Conservation (phyloP, 2,113 vertebrate genomes). For the Prolemur simus region DNA sequence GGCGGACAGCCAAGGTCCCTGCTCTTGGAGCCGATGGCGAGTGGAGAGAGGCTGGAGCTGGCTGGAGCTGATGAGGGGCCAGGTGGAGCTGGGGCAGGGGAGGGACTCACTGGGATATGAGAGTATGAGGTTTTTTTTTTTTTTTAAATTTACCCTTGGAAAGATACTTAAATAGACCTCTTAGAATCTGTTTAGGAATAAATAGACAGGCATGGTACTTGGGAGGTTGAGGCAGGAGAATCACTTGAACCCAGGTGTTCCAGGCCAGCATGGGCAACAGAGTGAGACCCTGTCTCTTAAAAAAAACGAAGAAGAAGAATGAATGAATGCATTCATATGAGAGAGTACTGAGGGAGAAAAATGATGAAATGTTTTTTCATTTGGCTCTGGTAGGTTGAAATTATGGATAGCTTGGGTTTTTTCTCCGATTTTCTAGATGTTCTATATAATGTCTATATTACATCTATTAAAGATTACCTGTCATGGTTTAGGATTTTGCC, state of each 20-base stretch:
- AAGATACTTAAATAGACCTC: neutral
- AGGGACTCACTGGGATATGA: neutral
- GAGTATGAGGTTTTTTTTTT: neutral
- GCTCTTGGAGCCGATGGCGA: neutral
- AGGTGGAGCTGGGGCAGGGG: neutral
- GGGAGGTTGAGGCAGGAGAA: neutral
- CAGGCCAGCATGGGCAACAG: neutral
- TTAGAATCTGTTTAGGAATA: constrained; percentile 2
- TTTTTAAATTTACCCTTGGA: neutral
- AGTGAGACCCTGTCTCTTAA: neutral
- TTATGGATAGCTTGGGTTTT: neutral
- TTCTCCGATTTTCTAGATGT: neutral
- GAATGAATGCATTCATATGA: neutral
- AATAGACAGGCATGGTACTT: neutral
- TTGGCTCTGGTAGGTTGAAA: neutral
- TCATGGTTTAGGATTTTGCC: neutral
- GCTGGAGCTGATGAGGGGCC: neutral
- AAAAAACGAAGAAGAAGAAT: neutral
- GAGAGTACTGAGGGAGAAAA: neutral
- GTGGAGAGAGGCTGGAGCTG: neutral
- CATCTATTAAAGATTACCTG: neutral
- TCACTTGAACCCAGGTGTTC: neutral
- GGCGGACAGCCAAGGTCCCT: neutral
- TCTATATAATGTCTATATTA: neutral
- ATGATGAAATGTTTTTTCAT: neutral